Base-by-base conservation (phyloP, 2,797 vertebrate genomes). In the Dryobates pubescens region DNA sequence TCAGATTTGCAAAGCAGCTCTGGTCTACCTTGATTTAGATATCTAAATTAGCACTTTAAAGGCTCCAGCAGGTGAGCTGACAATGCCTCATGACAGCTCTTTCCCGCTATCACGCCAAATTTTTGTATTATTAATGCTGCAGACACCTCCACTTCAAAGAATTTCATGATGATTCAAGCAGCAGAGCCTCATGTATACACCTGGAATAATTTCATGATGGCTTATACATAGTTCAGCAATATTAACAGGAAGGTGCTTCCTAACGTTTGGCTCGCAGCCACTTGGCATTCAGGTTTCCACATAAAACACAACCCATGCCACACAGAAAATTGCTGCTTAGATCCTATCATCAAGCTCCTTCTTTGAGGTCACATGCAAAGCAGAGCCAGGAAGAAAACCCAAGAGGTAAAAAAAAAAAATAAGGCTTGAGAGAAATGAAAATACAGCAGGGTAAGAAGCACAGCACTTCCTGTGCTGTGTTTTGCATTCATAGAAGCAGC, bases 21-120 rank as follows among this genome's bases (percentile, higher is more conserved):
- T 62, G 58, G 57, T 72, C 30, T 82, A 54, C 45, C 49, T 83
- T 63, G 41, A 13, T 70, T 38, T 68, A 57, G 56, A 7, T 72
- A 63, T 4, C 30, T 58, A 41, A 89, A 94, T 92, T 85, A 94
- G 78, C 90, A 90, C 69, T 94, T 86, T 18, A 94, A 95, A 90
- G 86, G 53, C 62, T 71, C 61, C 4, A 18, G 75, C 30, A 82
- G 68, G 69, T 93, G 78, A 87, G 64, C n/a, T 74, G 78, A 82
- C 72, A 85, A 61, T 57, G 69, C 61, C 27, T 79, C 43, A 8
- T 34, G 75, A 87, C 70, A 89, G 78, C 43, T 71, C 45, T 72
- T 84, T 58, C 49, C 82, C 58, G 62, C 83, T 68, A 34, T 58
- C 36, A 17, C 26, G 23, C 45, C 75, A 74, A 74, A 77, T 92